Conservation (phyloP, 2,888 invertebrate species). For the Kuschelorhynchus macadamiae region DNA sequence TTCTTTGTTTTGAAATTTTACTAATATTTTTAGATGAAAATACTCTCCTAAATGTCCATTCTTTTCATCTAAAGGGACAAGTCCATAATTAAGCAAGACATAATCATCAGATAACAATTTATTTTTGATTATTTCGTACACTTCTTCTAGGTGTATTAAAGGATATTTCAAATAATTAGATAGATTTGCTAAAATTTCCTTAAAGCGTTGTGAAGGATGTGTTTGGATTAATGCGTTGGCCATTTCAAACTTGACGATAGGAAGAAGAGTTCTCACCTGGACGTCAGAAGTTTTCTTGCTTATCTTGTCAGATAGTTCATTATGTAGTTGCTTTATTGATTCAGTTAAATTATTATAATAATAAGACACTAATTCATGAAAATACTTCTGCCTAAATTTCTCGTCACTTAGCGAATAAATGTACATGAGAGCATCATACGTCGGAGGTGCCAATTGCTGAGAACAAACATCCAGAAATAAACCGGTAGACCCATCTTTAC, state of each 20-base stretch:
- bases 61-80: slow-evolving; percentile 49
- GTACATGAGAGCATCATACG: slow-evolving; percentile 27
- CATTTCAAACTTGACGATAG: no score
- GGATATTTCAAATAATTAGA: slow-evolving; percentile 7
- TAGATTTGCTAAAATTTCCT: slow-evolving; percentile 9
- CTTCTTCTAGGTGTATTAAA: slow-evolving; percentile 51
- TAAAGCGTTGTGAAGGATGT: no score
- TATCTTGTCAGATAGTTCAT: no score
- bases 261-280: no score
- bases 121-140: slow-evolving; percentile 51
- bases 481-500: no score
- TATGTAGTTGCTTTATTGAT: no score
- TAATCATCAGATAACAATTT: slow-evolving; percentile 53
- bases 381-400: slow-evolving; percentile 24
- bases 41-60: slow-evolving; percentile 59
- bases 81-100: slow-evolving; percentile 44
- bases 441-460: not conserved
- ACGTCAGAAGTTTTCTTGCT: no score
- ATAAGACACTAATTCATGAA: no score
- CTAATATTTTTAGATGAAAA: slow-evolving; percentile 53
- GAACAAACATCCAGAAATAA: no score
- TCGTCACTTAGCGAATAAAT: slow-evolving; percentile 23
- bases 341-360: no score
- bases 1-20: not conserved
- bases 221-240: no score